phyloP scores from a whole-genome alignment of 1,140 invertebrate genomes.

The Drosophila yakuba region DNA sequence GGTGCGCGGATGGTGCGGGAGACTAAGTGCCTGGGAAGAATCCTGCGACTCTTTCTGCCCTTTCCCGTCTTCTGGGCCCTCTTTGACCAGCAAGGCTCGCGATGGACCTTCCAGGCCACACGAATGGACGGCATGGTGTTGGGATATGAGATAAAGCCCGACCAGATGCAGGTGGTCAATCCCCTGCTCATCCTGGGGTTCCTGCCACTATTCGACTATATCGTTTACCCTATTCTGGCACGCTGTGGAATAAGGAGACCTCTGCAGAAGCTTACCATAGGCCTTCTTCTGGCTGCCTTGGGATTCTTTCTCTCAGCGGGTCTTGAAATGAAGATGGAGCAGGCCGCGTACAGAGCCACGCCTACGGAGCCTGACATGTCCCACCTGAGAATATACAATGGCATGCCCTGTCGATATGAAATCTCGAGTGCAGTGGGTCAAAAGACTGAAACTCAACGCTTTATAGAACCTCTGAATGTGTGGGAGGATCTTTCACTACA shows the following conservation, averaged over 20 bases:
- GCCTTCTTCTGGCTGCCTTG: slow-evolving; percentile 92
- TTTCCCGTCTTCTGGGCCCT: slow-evolving; percentile 94
- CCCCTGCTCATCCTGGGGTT: slow-evolving; percentile 93
- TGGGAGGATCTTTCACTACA: slow-evolving; percentile 58
- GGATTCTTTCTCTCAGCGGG: slow-evolving; percentile 95
- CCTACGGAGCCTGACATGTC: slow-evolving; percentile 86
- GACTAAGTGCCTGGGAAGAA: slow-evolving; percentile 87
- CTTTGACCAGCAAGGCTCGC: slow-evolving; percentile 94
- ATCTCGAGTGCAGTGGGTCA: slow-evolving; percentile 36
- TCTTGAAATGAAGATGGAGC: slow-evolving; percentile 92
- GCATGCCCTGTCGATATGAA: slow-evolving; percentile 85
- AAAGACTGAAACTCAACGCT: not conserved
- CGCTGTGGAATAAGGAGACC: slow-evolving; percentile 86
- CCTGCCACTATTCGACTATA: slow-evolving; percentile 93
- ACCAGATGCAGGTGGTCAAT: slow-evolving; percentile 96
- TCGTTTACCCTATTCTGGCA: slow-evolving; percentile 88
- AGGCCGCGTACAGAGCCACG: slow-evolving; percentile 86
- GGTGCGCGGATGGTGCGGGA: slow-evolving; percentile 88
- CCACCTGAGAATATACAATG: slow-evolving; percentile 91
- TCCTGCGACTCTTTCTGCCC: slow-evolving; percentile 91
- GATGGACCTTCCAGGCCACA: slow-evolving; percentile 97
- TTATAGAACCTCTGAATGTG: slow-evolving; percentile 55
- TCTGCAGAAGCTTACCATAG: slow-evolving; percentile 91
- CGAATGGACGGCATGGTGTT: slow-evolving; percentile 94
- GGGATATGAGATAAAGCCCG: slow-evolving; percentile 90